Percentiles rank a stretch among this genome's conserved stretches.
Evolutionary conservation across 2,888 invertebrate species (phyloP).

Genomic region (Tiphia femorata): DNA sequence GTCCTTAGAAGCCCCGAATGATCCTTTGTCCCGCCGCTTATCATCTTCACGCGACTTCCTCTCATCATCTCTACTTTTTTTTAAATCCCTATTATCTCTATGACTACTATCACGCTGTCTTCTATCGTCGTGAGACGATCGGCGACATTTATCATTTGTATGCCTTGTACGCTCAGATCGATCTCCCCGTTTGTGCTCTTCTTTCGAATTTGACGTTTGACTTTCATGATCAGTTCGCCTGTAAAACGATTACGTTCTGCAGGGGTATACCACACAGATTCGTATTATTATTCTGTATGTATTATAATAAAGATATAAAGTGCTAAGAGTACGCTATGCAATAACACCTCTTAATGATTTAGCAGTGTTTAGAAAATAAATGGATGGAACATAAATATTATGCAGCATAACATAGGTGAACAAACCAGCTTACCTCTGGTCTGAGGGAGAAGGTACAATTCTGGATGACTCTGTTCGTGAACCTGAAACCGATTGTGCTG

Average conservation of each 20-base stretch:
- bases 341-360: not conserved
- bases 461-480: conserved; percentile 51
- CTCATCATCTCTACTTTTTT: conserved; percentile 54
- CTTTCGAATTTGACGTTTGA: conserved; percentile 54
- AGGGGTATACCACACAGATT: conserved; percentile 69
- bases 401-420: too few relatives aligned
- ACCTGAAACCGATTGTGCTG: conserved; percentile 30
- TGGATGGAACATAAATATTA: too few relatives aligned
- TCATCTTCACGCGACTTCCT: conserved; percentile 57
- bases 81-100: conserved; percentile 54
- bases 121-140: conserved; percentile 57
- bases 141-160: conserved; percentile 51
- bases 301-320: conserved; percentile 27
- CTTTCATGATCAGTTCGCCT: conserved; percentile 64
- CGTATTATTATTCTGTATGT: conserved; percentile 64
- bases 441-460: conserved; percentile 53
- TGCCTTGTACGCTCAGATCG: conserved; percentile 49
- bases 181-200: conserved; percentile 53
- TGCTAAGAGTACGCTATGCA: conserved; percentile 20
- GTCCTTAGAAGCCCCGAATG: conserved; percentile 47
- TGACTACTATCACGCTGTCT: conserved; percentile 51
- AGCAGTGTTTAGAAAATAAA: too few relatives aligned
- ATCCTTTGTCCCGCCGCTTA: conserved; percentile 51
- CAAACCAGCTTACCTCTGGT: conserved; percentile 67
- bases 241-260: conserved; percentile 70